Evolutionary conservation across 2,797 vertebrate genomes (phyloP), one percentile per base, ranked within the genome.

Genomic region (Novumbra hubbsi): DNA sequence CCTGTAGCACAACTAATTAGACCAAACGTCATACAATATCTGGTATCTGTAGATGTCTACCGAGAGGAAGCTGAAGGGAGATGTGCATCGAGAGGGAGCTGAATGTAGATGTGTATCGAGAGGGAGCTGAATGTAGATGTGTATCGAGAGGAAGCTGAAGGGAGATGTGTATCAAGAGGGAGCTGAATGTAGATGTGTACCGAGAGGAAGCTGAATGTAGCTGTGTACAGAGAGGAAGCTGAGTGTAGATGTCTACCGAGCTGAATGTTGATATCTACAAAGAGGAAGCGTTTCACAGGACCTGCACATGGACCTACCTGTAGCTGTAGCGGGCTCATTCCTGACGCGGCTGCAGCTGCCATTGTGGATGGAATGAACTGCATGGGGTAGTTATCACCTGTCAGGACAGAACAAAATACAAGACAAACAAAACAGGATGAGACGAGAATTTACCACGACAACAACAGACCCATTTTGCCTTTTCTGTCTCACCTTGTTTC

Each of bases 351-450:
- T 82, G 97, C 97, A 92, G 97, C 97, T 94, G 97, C 96, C 96
- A 99, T 98, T 92, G 97, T 96, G 77, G 98, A 99, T 85, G 98
- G 97, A 97, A 98, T 98, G 96, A 98, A 98, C 96, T 99, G 98
- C 95, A 98, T 96, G 71, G 98, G 97, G 93, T 98, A 99, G 95
- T 96, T 98, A 93, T 99, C 97, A 96, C 98, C 98, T 99, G 97
- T 95, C 88, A 84, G 64, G 77, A 76, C 16, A 28, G 27, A 7
- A 21, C 6, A 52, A 11, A 68, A 9, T 52, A 4, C 63, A 79
- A 63, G 81, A 80, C 76, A 67, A 4, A 67, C 6, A 86, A 78
- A 87, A 85, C 93, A 94, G 92, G 92, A 93, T 95, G 82, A 94
- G 91, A 91, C 91, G 88, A 85, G 86, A 89, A 86, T 92, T 91